phyloP scores from a whole-genome alignment of 2,797 vertebrate genomes.

The Tapirus indicus region DNA sequence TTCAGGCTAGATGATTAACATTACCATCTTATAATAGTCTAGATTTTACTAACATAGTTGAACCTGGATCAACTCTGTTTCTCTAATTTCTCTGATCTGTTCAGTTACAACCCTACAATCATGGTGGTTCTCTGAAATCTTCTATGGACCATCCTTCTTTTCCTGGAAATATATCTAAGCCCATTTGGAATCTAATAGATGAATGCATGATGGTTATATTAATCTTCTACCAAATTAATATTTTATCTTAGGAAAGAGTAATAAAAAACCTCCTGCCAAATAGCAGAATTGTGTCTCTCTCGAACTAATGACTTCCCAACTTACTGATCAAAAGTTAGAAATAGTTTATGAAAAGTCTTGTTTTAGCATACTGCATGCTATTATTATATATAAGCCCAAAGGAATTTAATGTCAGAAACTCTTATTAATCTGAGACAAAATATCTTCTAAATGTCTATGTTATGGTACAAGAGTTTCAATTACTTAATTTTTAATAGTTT shows the following conservation, averaged over 20 bases:
- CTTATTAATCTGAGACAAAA: background rate
- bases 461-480: background rate
- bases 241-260: background rate
- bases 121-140: slow-evolving; percentile 51
- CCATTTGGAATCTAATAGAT: slow-evolving; percentile 55
- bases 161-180: background rate
- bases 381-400: background rate
- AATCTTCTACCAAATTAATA: background rate
- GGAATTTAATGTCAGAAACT: background rate
- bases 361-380: background rate
- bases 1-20: background rate
- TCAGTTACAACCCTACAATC: background rate
- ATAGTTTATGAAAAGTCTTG: background rate
- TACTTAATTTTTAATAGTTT: background rate
- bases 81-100: background rate
- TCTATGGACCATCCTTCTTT: slow-evolving; percentile 47
- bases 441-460: background rate
- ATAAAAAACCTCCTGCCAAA: slow-evolving; percentile 5
- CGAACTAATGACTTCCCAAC: slow-evolving; percentile 8
- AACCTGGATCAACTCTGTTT: background rate
- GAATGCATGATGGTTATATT: background rate
- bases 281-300: background rate
- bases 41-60: background rate
- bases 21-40: background rate
- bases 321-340: slow-evolving; percentile 21